Conservation (phyloP, 2,113 vertebrate species). For the Mola mola region DNA sequence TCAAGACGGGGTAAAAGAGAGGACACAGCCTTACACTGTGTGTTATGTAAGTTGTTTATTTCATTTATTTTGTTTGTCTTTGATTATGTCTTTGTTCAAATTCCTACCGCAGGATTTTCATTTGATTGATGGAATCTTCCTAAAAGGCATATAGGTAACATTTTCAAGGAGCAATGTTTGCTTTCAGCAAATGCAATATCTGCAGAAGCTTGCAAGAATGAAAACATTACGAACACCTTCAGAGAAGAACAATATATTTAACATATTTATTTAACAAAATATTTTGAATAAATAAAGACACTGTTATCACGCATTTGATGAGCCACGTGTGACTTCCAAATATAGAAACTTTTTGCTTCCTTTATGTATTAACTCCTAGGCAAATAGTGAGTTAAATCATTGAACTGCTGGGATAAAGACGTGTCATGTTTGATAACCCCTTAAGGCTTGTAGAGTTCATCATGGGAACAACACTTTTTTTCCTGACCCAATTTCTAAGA, state of each 20-base stretch:
- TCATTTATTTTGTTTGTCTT: too few species aligned
- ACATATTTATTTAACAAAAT: too few species aligned
- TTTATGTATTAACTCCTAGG: conserved; percentile 12
- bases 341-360: not conserved
- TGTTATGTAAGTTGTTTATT: too few species aligned
- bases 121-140: too few species aligned
- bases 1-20: too few species aligned
- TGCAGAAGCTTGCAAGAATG: too few species aligned
- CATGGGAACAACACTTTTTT: not conserved
- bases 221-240: too few species aligned
- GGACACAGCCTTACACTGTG: too few species aligned
- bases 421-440: conserved; percentile 33
- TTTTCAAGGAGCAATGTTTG: not conserved
- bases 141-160: not conserved
- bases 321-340: not conserved
- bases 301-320: conserved; percentile 6
- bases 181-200: too few species aligned
- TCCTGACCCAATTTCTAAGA: conserved; percentile 15
- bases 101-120: too few species aligned
- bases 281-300: not conserved
- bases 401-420: conserved; percentile 37
- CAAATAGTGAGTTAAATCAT: conserved; percentile 38
- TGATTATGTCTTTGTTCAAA: too few species aligned
- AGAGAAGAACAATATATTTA: too few species aligned
- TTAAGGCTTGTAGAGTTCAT: not conserved